Evolutionary conservation across 2,888 invertebrate species (phyloP).

Genomic region (Hypomecis punctinalis): DNA sequence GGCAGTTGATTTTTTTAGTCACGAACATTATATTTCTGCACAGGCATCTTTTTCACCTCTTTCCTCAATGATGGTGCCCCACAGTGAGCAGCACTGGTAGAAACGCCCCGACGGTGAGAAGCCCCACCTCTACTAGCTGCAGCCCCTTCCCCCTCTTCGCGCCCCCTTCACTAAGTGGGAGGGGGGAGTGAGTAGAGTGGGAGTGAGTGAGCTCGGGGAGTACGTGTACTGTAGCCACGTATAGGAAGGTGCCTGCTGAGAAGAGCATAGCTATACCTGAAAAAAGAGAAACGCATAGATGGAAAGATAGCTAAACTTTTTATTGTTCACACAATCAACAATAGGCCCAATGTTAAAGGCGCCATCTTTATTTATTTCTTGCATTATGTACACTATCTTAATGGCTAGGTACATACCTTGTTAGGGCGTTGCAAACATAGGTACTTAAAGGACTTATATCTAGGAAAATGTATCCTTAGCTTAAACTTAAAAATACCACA

Average conservation of each 20-base stretch:
- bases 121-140: conserved; percentile 90
- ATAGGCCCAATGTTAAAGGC: too few relatives aligned
- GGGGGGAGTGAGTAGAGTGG: conserved; percentile 72
- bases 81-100: conserved; percentile 95
- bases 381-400: too few relatives aligned
- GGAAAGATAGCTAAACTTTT: too few relatives aligned
- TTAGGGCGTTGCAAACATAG: too few relatives aligned
- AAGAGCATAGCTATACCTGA: conserved; percentile 97
- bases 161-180: conserved; percentile 69
- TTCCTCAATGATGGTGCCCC: conserved; percentile 92
- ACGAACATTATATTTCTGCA: too few relatives aligned
- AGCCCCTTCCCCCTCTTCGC: conserved; percentile 83
- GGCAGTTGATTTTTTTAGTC: too few relatives aligned
- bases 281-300: conserved; percentile 47
- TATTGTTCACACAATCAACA: too few relatives aligned
- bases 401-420: too few relatives aligned
- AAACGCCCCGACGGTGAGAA: conserved; percentile 94
- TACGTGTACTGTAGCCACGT: conserved; percentile 99
- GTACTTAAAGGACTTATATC: too few relatives aligned
- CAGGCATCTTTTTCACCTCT: neutral
- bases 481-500: too few relatives aligned
- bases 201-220: conserved; percentile 94
- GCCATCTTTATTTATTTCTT: too few relatives aligned
- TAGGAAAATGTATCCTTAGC: too few relatives aligned
- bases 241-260: conserved; percentile 99